Evolutionary conservation across 2,797 vertebrate species (phyloP), one percentile per base, ranked within the genome.

Genomic region (Lindbergichthys nudifrons): DNA sequence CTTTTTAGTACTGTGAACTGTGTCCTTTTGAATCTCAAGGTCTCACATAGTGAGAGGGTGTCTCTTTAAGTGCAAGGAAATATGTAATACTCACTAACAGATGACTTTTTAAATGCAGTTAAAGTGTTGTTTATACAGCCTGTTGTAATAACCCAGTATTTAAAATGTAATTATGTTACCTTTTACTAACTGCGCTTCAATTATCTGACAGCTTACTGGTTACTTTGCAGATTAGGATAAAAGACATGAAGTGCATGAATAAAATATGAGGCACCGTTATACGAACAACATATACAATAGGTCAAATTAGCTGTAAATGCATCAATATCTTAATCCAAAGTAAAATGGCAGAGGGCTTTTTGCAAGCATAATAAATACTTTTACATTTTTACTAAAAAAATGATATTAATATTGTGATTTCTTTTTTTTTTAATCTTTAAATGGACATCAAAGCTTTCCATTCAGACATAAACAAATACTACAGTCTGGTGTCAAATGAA

Each of bases 61-160:
- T 41, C 41, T 26, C 5, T 56, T 18, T n/a, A 42, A 74, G 63
- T 18, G 6, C 19, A 32, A 54, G 15, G 13, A 78, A 56, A 10
- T 53, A 8, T 36, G 15, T 23, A 18, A 32, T 1, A 26, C 26
- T 32, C n/a, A 3, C 3, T 10, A 15, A 23, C 0, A 42, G 32
- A 41, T 5, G 26, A 16, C 26, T 21, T n/a, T 19, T 13, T 18
- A 32, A 21, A 39, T 10, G 19, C 42, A 43, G n/a, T 19, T 0
- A 6, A 23, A 30, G 32, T 36, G 32, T 36, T 36, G 6, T 36
- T 36, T 36, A 36, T 36, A 36, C 32, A 36, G 32, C 32, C 26
- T 43, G 15, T 3, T 58, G 43, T 41, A 16, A 50, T 19, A 39
- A 48, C 48, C 43, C n/a, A 18, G 15, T 9, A 42, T 18, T 45